A percentile compares a stretch with the other conserved stretches of the same genome.
phyloP scores from a whole-genome alignment of 2,113 vertebrate genomes.

The Cranoglanis bouderius region DNA sequence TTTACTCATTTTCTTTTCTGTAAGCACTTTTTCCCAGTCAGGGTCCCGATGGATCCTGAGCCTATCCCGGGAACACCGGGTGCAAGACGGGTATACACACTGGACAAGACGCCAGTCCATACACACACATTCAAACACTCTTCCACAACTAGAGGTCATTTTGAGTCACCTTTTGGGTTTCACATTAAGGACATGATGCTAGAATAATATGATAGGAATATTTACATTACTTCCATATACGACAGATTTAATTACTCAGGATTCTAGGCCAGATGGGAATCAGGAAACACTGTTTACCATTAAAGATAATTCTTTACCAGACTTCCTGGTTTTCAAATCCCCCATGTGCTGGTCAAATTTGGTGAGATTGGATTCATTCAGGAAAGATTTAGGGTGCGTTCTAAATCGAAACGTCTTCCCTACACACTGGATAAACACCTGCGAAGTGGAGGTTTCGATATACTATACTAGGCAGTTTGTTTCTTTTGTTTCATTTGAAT shows the following conservation, averaged over 20 bases:
- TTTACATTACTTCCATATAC: not conserved
- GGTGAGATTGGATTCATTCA: not conserved
- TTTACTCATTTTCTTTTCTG: not conserved
- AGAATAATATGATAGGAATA: not conserved
- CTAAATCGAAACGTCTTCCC: not conserved
- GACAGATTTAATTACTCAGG: not conserved
- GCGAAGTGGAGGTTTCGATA: not conserved
- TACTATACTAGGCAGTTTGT: not conserved
- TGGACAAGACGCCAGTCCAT: not conserved
- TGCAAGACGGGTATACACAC: too few species aligned
- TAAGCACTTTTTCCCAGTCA: not conserved
- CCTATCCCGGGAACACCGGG: not conserved
- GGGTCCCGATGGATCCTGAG: not conserved
- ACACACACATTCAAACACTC: not conserved
- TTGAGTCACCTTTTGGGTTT: too few species aligned
- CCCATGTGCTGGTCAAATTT: not conserved
- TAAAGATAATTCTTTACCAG: not conserved
- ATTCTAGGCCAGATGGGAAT: not conserved
- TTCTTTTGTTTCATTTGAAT: too few species aligned
- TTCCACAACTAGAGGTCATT: not conserved
- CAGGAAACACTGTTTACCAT: not conserved
- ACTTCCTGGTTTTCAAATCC: conserved; percentile 7
- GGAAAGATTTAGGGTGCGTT: conserved; percentile 8
- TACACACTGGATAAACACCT: not conserved
- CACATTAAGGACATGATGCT: not conserved